A percentile compares a stretch with the other conserved stretches of the same genome.
These are phyloP conservation scores for Tachycineta bicolor DNA, from an alignment of 2,113 vertebrate species.

Conservation along the genomic window DNA sequence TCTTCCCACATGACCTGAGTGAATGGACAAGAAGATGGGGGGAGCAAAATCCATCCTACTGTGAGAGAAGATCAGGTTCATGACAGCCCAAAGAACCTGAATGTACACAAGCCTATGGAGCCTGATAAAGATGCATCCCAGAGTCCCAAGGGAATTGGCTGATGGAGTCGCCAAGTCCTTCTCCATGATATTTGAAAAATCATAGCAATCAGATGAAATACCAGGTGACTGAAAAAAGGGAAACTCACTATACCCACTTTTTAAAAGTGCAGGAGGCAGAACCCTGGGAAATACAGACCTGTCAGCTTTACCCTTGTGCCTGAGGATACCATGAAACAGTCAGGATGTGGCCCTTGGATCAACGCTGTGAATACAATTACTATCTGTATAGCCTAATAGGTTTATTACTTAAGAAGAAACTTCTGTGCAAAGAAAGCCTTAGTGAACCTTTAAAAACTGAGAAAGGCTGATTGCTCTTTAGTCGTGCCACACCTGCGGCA, in stretches of 20 bases:
- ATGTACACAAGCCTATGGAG: neutral
- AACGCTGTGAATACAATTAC: neutral
- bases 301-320: neutral
- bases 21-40: rapidly evolving
- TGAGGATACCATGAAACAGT: neutral
- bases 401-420: neutral
- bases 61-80: neutral
- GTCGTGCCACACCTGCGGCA: neutral
- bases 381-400: neutral
- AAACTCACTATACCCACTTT: neutral
- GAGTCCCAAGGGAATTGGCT: neutral
- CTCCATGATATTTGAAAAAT: neutral
- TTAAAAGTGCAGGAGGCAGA: neutral
- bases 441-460: neutral
- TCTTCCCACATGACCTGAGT: neutral
- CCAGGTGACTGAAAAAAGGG: neutral
- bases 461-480: neutral
- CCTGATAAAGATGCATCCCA: neutral
- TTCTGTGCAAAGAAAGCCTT: neutral
- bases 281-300: neutral
- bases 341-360: neutral
- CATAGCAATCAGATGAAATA: neutral
- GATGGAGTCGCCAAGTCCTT: neutral
- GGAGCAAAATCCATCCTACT: neutral
- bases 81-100: neutral